Evolutionary conservation across 2,113 vertebrate species (phyloP).

Genomic region (Struthio camelus): DNA sequence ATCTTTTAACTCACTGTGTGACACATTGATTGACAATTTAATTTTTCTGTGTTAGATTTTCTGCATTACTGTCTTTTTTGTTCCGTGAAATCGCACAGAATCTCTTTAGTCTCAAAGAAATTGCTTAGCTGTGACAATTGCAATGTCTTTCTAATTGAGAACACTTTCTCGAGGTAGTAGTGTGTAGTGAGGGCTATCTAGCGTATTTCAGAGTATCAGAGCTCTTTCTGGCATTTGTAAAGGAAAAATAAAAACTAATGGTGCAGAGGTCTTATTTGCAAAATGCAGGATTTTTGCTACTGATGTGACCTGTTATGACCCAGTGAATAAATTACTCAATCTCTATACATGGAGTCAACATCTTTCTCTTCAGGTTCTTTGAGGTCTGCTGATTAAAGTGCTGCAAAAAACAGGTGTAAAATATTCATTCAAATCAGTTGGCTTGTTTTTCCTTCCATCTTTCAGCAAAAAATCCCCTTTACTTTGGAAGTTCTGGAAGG

Average conservation of each 20-base stretch:
- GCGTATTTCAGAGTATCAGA: constrained; percentile 54
- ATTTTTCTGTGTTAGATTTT: constrained; percentile 41
- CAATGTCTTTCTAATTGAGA: constrained; percentile 63
- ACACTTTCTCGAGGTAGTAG: constrained; percentile 31
- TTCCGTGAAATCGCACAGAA: constrained; percentile 65
- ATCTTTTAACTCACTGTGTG: constrained; percentile 49
- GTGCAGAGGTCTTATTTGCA: constrained; percentile 4
- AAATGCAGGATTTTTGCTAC: background rate
- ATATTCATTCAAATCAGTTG: background rate
- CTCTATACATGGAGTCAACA: background rate
- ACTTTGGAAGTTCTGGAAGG: background rate
- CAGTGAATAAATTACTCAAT: background rate
- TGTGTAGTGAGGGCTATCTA: constrained; percentile 29
- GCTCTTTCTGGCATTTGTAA: constrained; percentile 12
- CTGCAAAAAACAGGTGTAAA: background rate
- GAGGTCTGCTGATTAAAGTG: background rate
- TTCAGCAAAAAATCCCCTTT: background rate
- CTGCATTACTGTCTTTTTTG: constrained; percentile 29
- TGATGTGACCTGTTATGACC: background rate
- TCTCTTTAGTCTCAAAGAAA: constrained; percentile 51
- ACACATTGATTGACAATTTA: constrained; percentile 62
- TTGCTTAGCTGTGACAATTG: constrained; percentile 69
- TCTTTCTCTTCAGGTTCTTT: background rate
- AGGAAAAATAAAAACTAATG: background rate
- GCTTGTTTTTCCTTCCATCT: background rate